Conservation (phyloP, 2,113 vertebrate genomes). For the Psilopsiagon aymara region DNA sequence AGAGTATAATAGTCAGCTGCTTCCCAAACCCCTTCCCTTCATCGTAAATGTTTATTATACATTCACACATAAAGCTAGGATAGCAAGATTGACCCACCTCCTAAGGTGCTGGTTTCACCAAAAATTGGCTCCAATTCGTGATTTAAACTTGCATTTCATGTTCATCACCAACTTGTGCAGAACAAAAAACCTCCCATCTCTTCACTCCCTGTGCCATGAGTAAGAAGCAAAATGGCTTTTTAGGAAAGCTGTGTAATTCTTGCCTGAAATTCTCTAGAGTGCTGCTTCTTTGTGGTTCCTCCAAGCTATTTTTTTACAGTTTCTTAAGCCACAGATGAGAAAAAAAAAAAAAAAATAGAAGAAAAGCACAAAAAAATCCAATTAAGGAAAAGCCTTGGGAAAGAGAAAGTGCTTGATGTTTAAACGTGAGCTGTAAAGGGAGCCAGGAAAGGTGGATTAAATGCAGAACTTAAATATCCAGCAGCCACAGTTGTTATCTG, state of each 20-base stretch:
- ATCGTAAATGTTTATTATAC: not conserved
- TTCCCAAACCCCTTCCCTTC: not conserved
- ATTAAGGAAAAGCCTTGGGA: conserved; percentile 41
- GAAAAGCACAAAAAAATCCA: not conserved
- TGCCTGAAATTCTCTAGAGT: not conserved
- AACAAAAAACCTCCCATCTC: not conserved
- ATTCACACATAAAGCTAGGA: not conserved
- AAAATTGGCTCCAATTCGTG: not conserved
- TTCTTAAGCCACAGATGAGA: not conserved
- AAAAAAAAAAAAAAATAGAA: not conserved
- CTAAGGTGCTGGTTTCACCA: not conserved
- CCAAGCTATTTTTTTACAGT: not conserved
- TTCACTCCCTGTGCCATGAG: not conserved
- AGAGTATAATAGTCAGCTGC: not conserved
- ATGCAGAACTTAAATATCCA: conserved; percentile 19
- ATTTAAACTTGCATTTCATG: not conserved
- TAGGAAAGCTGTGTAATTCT: not conserved
- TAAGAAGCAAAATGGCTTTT: not conserved
- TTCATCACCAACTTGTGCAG: not conserved
- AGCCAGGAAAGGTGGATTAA: conserved; percentile 24
- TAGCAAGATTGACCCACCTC: not conserved
- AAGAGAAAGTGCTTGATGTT: conserved; percentile 44
- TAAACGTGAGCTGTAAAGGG: not conserved
- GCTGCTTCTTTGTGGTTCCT: not conserved
- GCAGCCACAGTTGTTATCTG: conserved; percentile 20